A percentile compares a stretch with the other conserved stretches of the same genome.
These are phyloP conservation scores for Sabellastarte sp. DNA, from an alignment of 2,888 invertebrate species.

Conservation along the genomic window DNA sequence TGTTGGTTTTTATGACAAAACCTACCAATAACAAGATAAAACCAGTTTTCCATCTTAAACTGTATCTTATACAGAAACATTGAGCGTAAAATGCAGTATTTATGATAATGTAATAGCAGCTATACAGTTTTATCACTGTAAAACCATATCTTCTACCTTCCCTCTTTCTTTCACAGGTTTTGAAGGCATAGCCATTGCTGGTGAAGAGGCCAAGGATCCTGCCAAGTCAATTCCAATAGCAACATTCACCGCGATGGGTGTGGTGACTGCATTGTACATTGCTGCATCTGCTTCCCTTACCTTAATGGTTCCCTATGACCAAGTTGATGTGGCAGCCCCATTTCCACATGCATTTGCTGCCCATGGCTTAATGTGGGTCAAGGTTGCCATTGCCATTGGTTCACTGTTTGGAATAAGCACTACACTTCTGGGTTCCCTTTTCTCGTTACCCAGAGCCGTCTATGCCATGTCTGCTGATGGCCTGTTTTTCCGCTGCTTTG, in stretches of 20 bases:
- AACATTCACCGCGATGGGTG: constrained; percentile 39
- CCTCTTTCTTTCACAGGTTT: too few species aligned
- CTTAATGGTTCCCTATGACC: constrained; percentile 46
- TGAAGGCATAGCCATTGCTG: constrained; percentile 58
- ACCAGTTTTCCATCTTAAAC: too few species aligned
- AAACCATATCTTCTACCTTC: too few species aligned
- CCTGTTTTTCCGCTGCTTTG: constrained; percentile 71
- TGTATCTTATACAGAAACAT: too few species aligned
- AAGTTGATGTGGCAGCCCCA: constrained; percentile 43
- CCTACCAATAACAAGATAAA: too few species aligned
- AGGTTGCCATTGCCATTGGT: constrained; percentile 43
- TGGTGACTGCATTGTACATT: constrained; percentile 51
- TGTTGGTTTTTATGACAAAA: too few species aligned
- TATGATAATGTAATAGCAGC: too few species aligned
- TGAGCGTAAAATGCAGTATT: too few species aligned
- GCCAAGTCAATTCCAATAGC: constrained; percentile 56
- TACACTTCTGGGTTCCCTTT: constrained; percentile 72
- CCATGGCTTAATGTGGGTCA: constrained; percentile 43
- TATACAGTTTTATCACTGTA: too few species aligned
- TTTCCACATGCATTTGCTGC: constrained; percentile 47
- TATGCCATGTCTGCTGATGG: constrained; percentile 91
- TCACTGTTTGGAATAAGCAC: constrained; percentile 46
- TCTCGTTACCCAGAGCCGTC: constrained; percentile 79
- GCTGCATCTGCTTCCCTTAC: constrained; percentile 46
- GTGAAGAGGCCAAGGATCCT: constrained; percentile 58